Evolutionary conservation across 2,888 invertebrate species (phyloP).

Genomic region (Portevinia maculata): DNA sequence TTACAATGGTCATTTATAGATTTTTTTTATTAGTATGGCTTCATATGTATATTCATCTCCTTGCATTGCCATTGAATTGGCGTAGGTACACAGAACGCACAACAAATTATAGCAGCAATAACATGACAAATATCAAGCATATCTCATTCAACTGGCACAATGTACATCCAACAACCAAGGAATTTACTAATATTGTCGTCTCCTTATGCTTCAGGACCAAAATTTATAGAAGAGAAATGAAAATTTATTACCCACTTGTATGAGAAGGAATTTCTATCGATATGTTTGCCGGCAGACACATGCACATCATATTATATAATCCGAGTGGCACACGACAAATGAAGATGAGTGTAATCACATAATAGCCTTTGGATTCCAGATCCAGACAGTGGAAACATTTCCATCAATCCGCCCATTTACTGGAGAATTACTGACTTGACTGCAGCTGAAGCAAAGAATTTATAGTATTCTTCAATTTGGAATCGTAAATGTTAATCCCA

Average conservation of each 20-base stretch:
- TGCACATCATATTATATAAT: conserved; percentile 37
- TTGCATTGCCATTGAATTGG: conserved; percentile 2
- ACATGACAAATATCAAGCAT: conserved; percentile 32
- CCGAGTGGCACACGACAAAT: conserved; percentile 39
- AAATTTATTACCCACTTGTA: conserved; percentile 63
- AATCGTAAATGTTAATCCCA: conserved; percentile 64
- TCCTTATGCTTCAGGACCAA: conserved; percentile 42
- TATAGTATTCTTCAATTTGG: conserved; percentile 50
- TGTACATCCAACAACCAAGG: conserved; percentile 48
- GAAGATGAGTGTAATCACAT: conserved; percentile 21
- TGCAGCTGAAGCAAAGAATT: conserved; percentile 44
- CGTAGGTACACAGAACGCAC: conserved; percentile 1
- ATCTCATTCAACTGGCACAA: conserved; percentile 36
- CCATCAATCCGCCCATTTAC: neutral
- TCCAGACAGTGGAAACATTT: conserved; percentile 24
- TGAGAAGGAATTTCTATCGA: conserved; percentile 52
- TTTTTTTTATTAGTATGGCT: neutral
- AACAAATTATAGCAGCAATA: conserved; percentile 31
- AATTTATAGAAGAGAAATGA: conserved; percentile 39
- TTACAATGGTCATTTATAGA: conserved; percentile 42
- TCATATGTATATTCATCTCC: neutral
- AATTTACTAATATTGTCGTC: conserved; percentile 68
- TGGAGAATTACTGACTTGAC: neutral
- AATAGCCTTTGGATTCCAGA: conserved; percentile 40
- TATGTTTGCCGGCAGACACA: conserved; percentile 49